phyloP scores from a whole-genome alignment of 2,888 invertebrate genomes.

The Andrena dorsata region DNA sequence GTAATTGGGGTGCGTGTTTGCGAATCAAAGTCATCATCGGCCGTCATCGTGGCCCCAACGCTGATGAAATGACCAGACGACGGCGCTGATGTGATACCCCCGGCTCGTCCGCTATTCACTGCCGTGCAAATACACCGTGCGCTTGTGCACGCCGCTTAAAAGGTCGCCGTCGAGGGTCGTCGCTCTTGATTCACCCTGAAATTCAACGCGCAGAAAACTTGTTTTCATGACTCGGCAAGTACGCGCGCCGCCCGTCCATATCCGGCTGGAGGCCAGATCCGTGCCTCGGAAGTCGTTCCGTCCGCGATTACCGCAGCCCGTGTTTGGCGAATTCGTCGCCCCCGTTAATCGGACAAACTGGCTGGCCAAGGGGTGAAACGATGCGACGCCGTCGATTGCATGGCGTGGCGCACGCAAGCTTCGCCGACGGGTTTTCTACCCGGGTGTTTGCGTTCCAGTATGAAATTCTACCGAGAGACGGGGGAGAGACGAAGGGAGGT shows the following conservation, averaged over 20 bases:
- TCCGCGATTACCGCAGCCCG: slow-evolving; percentile 9
- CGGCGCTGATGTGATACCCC: slow-evolving; percentile 42
- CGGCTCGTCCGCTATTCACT: slow-evolving; percentile 25
- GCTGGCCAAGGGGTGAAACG: slow-evolving; percentile 11
- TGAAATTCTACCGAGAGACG: slow-evolving; percentile 10
- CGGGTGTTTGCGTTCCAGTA: slow-evolving; percentile 10
- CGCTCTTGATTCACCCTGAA: slow-evolving; percentile 60
- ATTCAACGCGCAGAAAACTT: slow-evolving; percentile 55
- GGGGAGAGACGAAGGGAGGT: neutral
- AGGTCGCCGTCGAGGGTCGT: slow-evolving; percentile 65
- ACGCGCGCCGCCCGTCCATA: slow-evolving; percentile 4
- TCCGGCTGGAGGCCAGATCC: slow-evolving; percentile 15
- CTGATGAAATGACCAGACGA: slow-evolving; percentile 76
- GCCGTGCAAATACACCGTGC: slow-evolving; percentile 50
- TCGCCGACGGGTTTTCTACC: neutral
- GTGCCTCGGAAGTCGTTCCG: slow-evolving; percentile 29
- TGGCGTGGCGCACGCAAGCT: neutral
- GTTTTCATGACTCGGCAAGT: slow-evolving; percentile 47
- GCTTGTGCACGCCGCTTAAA: slow-evolving; percentile 54
- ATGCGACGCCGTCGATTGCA: slow-evolving; percentile 18
- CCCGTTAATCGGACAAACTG: slow-evolving; percentile 8
- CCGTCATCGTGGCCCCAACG: slow-evolving; percentile 77
- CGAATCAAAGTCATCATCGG: slow-evolving; percentile 84
- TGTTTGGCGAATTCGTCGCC: slow-evolving; percentile 12
- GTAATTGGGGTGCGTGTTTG: slow-evolving; percentile 84